Percentiles rank a stretch among this genome's conserved stretches.
Evolutionary conservation across 30 jellyfish, hydroid and myxozoan genomes (phyloP).

Genomic region (Catostylus mosaicus): DNA sequence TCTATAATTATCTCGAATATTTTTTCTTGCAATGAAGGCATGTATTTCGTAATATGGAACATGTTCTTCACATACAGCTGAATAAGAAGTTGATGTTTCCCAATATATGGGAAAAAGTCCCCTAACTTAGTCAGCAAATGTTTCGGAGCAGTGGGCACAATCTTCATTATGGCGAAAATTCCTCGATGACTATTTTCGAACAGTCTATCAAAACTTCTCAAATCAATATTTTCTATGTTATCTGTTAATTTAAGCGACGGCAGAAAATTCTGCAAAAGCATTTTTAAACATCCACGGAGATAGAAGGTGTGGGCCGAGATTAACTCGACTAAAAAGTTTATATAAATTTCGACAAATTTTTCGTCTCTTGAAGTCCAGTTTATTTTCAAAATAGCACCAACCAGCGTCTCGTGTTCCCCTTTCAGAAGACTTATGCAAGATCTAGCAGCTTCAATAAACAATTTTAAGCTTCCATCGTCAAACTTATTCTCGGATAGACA

Average conservation of each 20-base stretch:
- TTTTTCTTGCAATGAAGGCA: constrained; percentile 49
- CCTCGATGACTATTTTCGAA: constrained; percentile 56
- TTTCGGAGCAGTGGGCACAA: constrained; percentile 62
- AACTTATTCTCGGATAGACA: constrained; percentile 19
- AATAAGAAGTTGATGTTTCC: constrained; percentile 34
- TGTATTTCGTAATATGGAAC: constrained; percentile 29
- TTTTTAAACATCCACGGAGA: constrained; percentile 43
- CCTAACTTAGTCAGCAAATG: constrained; percentile 15
- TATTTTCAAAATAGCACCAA: constrained; percentile 48
- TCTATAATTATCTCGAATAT: constrained; percentile 52
- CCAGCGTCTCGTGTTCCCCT: constrained; percentile 56
- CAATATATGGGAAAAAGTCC: constrained; percentile 59
- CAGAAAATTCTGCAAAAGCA: constrained; percentile 49
- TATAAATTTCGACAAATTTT: constrained; percentile 17
- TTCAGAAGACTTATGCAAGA: constrained; percentile 35
- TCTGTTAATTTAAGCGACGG: constrained; percentile 21
- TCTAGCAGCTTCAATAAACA: constrained; percentile 49
- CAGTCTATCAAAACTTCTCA: constrained; percentile 11
- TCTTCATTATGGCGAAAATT: constrained; percentile 14
- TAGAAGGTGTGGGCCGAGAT: constrained; percentile 66
- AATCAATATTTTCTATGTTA: background rate
- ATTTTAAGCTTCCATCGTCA: constrained; percentile 1
- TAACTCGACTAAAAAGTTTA: constrained; percentile 46
- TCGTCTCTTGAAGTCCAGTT: constrained; percentile 39
- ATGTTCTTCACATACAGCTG: constrained; percentile 45